Base-by-base conservation (phyloP, 2,113 vertebrate species). In the Epinephelus lanceolatus region DNA sequence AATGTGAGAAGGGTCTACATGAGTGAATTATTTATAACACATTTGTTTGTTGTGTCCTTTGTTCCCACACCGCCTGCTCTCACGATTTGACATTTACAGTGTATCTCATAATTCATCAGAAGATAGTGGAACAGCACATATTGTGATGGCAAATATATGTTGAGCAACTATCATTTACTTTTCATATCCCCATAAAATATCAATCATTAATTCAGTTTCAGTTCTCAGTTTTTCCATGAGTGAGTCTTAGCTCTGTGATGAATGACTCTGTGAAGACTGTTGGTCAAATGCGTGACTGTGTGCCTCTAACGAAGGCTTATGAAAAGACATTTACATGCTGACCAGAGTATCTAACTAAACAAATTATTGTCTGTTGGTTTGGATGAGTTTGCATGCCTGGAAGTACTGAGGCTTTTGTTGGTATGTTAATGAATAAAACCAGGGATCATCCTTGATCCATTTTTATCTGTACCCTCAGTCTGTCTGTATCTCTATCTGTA, bases 331-430 rank as follows among this genome's bases (percentile, higher is more conserved):
- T 81, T 47, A 49, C 80, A 71, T 80, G 6, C 23, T 56, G 6
- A 25, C 40, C 42, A 66, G 27, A 3, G 65, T 45, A 68, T 75
- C 76, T 81, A 18, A 67, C 25, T 83, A 87, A 56, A 25, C 78
- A 87, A 85, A 91, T 83, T 12, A 12, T 19, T 59, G 53, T 78
- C 49, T 63, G 0, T 23, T 69, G 61, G 66, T 87, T 61, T 59
- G 49, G 47, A 47, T 75, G 18, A 53, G 18, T 86, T 89, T 85
- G 81, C 81, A 85, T 86, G 47, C 1, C 6, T 80, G 81, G 62
- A 56, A 59, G 42, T 9, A 2, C 62, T 18, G 60, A 42, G 70
- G 66, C 18, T 15, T 1, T 8, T 13, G 49, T 21, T 71, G 69
- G 51, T 9, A 47, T 49, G 33, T 60, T 55, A 45, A 61, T 78